Evolutionary conservation across 2,888 invertebrate genomes (phyloP).

Genomic region (Ormyrus pomaceus): DNA sequence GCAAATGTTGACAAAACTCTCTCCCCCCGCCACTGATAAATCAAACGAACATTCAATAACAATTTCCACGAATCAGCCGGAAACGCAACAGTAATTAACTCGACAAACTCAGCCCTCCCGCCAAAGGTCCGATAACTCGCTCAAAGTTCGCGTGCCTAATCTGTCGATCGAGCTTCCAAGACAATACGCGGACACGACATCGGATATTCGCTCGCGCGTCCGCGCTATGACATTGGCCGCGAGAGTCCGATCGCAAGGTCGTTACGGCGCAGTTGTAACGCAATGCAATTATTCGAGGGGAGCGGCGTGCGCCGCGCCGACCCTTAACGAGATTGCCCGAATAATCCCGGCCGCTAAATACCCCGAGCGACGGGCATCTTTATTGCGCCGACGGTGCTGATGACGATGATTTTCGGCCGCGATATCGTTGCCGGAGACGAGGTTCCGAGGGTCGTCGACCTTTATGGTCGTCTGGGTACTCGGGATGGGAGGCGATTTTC

Average conservation of each 20-base stretch:
- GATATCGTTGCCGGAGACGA: no score
- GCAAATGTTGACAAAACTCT: no score
- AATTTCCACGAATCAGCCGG: slow-evolving; percentile 22
- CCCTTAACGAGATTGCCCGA: slow-evolving; percentile 33
- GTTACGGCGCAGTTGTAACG: slow-evolving; percentile 51
- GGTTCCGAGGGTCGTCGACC: no score
- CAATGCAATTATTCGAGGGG: slow-evolving; percentile 54
- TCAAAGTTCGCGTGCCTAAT: background rate
- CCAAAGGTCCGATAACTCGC: background rate
- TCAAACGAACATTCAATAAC: no score
- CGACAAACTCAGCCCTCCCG: slow-evolving; percentile 1
- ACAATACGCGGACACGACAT: background rate
- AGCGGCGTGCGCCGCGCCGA: slow-evolving; percentile 1
- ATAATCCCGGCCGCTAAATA: slow-evolving; percentile 1
- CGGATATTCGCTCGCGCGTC: background rate
- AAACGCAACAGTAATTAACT: slow-evolving; percentile 7
- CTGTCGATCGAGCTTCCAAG: no score
- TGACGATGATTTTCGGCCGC: background rate
- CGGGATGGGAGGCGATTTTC: no score
- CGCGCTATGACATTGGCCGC: slow-evolving; percentile 22
- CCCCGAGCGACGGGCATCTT: background rate
- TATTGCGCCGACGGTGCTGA: background rate
- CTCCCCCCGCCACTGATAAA: no score
- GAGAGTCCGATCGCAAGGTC: slow-evolving; percentile 52
- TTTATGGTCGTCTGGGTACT: no score